Evolutionary conservation across 1,140 invertebrate genomes (phyloP).

Genomic region (Euura saliciscinereae): DNA sequence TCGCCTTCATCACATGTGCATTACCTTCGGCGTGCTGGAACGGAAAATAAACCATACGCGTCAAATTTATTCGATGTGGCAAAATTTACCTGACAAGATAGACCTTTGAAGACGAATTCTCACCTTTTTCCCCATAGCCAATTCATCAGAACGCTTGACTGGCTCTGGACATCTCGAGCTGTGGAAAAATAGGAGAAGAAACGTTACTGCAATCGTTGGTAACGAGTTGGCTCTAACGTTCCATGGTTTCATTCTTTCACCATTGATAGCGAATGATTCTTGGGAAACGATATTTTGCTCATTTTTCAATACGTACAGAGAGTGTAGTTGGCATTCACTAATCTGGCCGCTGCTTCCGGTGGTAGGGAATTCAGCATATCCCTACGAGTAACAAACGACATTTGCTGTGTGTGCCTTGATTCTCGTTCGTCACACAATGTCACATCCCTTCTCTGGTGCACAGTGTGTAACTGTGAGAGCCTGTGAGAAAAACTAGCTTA

Average conservation of each 20-base stretch:
- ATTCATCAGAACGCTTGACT: constrained; percentile 76
- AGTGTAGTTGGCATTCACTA: constrained; percentile 74
- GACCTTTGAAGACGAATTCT: constrained; percentile 13
- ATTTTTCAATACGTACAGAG: constrained; percentile 65
- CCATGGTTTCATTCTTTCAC: too few relatives aligned
- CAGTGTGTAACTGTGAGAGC: constrained; percentile 74
- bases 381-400: constrained; percentile 71
- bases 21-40: constrained; percentile 56
- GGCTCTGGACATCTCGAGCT: constrained; percentile 78
- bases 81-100: constrained; percentile 23
- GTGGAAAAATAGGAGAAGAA: constrained; percentile 46
- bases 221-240: too few relatives aligned
- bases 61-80: constrained; percentile 10
- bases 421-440: constrained; percentile 76
- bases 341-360: constrained; percentile 68
- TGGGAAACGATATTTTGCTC: neutral
- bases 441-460: constrained; percentile 75
- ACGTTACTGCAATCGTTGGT: too few relatives aligned
- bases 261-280: constrained; percentile 1
- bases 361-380: constrained; percentile 71
- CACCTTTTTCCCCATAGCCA: constrained; percentile 75
- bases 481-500: constrained; percentile 60
- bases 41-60: constrained; percentile 28
- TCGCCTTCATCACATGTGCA: constrained; percentile 56
- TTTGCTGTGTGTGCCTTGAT: constrained; percentile 71